phyloP scores from a whole-genome alignment of 35 echinoderm and acorn worm genomes.

The Heliocidaris erythrogramma region DNA sequence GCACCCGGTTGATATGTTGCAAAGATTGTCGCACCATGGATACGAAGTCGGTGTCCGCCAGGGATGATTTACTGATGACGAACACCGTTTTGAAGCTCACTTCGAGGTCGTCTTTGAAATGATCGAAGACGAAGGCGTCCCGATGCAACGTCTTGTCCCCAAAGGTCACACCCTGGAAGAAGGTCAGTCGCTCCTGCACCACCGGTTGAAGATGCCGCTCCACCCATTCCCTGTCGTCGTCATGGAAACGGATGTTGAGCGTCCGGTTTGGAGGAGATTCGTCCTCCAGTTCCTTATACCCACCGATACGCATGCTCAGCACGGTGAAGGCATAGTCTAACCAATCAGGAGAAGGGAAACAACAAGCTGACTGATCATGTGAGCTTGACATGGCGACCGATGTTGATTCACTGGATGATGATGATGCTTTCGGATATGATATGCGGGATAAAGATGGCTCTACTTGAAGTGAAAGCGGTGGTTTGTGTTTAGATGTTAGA shows the following conservation, averaged over 20 bases:
- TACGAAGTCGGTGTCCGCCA: constrained; percentile 14
- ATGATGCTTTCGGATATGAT: neutral
- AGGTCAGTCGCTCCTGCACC: neutral
- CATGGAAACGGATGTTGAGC: constrained; percentile 45
- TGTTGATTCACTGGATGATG: neutral
- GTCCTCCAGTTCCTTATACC: constrained; percentile 25
- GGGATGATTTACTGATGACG: constrained; percentile 27
- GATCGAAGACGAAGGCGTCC: constrained; percentile 38
- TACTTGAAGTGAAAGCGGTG: neutral
- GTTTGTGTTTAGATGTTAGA: neutral
- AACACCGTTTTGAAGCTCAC: constrained; percentile 40
- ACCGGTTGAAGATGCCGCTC: neutral
- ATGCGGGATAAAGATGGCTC: neutral
- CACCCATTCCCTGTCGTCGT: constrained; percentile 31
- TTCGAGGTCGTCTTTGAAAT: constrained; percentile 49
- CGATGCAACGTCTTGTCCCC: neutral
- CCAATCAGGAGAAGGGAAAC: neutral
- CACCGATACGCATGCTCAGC: constrained; percentile 21
- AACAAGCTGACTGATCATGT: neutral
- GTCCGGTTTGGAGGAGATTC: neutral
- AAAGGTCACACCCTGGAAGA: neutral
- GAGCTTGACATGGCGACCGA: neutral
- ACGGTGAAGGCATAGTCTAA: constrained; percentile 27
- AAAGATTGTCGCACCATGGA: constrained; percentile 23
- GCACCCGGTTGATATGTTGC: neutral